Evolutionary conservation across 1,140 invertebrate species (phyloP), one percentile per base, ranked within the genome.

Genomic region (Leptopilina clavipes): DNA sequence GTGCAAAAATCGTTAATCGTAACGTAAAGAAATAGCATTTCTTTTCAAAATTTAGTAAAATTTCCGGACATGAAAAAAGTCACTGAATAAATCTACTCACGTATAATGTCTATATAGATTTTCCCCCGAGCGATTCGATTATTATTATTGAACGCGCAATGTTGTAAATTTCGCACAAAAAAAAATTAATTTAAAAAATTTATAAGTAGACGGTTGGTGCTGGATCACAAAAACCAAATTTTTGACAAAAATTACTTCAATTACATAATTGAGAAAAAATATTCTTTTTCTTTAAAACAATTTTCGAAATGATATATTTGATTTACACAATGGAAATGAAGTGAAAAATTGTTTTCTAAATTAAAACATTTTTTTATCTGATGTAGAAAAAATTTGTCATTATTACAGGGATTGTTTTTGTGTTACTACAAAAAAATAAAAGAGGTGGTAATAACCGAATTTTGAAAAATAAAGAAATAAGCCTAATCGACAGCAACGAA

Each of bases 401-500:
- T 18, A 17, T 56, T 25, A 31, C 11, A 59, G 22, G 18, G 19
- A 59, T 65, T 31, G 14, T 65, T 72, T 76, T 72, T 31, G 37
- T 40, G 9, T 40, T 9, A 40, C 9, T 40, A 6, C 37, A 70
- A 44, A 43, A 44, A 14, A 73, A 72, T 40, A 40, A 65, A 14
- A 31, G 18, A 59, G 18, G 1, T 59, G 2, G 14, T 31, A 25
- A 25, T 65, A 37, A 22, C 10, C 18, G 12, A 25, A 25, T 65
- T 65, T 65, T 31, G 59, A 11, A 65, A 65, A 65, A 17, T 17
- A 52, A n/a, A 31, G 25, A 31, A 10, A 31, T 65, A 65, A 65
- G 59, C 22, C 59, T 65, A 31, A 65, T 31, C 59, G 59, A 65
- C 25, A 31, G 59, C 59, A 65, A 65, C 59, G 59, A 65, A 65